Conservation (phyloP, 2,888 invertebrate genomes). For the Platerodrilus igneus region DNA sequence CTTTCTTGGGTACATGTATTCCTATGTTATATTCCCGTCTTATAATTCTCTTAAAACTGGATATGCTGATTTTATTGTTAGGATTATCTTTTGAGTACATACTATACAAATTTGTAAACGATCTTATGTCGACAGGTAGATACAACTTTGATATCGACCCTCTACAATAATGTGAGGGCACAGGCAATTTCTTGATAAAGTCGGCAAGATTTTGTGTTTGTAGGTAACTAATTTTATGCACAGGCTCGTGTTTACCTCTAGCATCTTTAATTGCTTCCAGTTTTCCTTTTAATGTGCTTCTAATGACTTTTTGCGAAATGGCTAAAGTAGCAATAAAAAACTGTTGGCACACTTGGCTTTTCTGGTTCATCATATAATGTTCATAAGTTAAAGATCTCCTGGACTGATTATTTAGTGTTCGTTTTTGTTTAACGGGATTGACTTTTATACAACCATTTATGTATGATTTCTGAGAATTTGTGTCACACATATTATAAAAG, state of each 20-base stretch:
- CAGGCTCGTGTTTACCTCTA: not conserved
- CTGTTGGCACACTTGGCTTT: not conserved
- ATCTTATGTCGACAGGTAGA: too few relatives aligned
- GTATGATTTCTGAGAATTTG: conserved; percentile 1
- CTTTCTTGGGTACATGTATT: too few relatives aligned
- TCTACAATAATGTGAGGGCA: too few relatives aligned
- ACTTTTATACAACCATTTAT: conserved; percentile 4
- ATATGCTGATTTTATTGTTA: too few relatives aligned
- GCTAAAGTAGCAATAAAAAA: conserved; percentile 1
- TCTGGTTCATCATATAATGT: not conserved
- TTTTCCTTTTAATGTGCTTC: not conserved
- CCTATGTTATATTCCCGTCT: too few relatives aligned
- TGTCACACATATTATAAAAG: not conserved
- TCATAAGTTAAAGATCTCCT: conserved; percentile 2
- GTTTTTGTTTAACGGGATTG: conserved; percentile 1
- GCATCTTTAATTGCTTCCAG: not conserved
- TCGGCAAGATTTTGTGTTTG: too few relatives aligned
- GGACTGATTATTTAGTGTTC: conserved; percentile 1
- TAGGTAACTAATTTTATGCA: too few relatives aligned
- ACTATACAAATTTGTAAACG: too few relatives aligned
- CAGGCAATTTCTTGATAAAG: too few relatives aligned
- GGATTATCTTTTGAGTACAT: too few relatives aligned
- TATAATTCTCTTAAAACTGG: too few relatives aligned
- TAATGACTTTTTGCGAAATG: not conserved
- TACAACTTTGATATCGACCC: too few relatives aligned